phyloP scores from a whole-genome alignment of 2,797 vertebrate species.

The Emys orbicularis region DNA sequence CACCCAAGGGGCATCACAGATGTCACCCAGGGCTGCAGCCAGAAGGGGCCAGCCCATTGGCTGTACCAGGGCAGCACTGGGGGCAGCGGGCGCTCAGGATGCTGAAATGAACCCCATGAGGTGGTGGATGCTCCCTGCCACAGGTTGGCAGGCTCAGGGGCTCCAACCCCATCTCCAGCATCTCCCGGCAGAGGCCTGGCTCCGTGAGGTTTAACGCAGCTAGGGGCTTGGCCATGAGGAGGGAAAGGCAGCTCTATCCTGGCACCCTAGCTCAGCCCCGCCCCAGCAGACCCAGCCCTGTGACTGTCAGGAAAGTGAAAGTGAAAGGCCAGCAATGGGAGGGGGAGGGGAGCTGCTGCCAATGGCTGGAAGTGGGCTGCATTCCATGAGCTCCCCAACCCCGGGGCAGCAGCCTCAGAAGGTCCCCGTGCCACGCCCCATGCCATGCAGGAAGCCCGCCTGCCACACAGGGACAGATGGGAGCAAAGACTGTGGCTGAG shows the following conservation, averaged over 20 bases:
- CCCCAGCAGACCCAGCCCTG: too few species aligned
- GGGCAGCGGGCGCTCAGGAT: too few species aligned
- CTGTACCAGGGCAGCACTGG: background rate
- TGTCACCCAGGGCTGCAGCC: background rate
- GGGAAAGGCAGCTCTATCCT: background rate
- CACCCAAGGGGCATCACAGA: background rate
- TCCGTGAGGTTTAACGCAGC: background rate
- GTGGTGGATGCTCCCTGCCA: background rate
- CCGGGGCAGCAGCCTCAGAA: background rate
- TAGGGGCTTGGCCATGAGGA: background rate
- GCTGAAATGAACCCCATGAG: too few species aligned
- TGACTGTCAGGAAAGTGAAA: background rate
- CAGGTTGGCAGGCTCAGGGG: background rate
- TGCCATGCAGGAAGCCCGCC: too few species aligned
- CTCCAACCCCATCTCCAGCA: background rate
- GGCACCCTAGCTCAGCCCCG: background rate
- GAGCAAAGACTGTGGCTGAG: too few species aligned
- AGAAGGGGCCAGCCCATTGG: background rate
- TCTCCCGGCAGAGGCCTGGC: background rate
- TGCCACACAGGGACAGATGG: too few species aligned
- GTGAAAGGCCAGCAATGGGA: background rate
- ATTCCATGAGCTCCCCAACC: background rate
- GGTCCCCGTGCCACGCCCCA: too few species aligned
- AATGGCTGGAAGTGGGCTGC: background rate
- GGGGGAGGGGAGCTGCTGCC: background rate